Evolutionary conservation across 1,140 invertebrate genomes (phyloP).

Genomic region (Hycleus phaleratus): DNA sequence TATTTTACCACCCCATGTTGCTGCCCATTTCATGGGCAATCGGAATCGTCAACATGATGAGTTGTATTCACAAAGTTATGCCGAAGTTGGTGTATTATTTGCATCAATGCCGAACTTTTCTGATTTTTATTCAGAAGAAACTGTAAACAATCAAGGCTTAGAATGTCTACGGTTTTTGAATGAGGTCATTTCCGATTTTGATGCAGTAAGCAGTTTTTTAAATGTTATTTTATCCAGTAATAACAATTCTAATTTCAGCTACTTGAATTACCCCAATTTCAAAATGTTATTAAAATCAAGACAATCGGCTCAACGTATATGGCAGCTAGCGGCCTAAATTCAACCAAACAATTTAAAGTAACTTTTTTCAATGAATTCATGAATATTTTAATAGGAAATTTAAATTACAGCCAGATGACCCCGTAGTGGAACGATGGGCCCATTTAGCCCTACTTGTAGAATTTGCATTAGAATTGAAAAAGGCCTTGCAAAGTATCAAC

Average conservation of each 20-base stretch:
- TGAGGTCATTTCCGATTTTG: constrained; percentile 97
- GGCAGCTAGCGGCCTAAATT: constrained; percentile 88
- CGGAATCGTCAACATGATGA: constrained; percentile 75
- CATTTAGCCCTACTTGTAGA: constrained; percentile 80
- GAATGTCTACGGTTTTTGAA: constrained; percentile 94
- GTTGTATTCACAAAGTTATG: constrained; percentile 87
- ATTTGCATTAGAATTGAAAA: constrained; percentile 84
- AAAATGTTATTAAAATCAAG: constrained; percentile 94
- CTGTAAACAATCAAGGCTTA: constrained; percentile 91
- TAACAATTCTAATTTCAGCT: constrained; percentile 51
- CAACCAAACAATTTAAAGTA: constrained; percentile 59
- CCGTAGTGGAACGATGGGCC: constrained; percentile 67
- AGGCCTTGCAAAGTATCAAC: constrained; percentile 82
- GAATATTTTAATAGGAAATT: neutral
- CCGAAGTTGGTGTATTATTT: constrained; percentile 86
- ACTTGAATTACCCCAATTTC: constrained; percentile 73
- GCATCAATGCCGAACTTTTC: constrained; percentile 93
- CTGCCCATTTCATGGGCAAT: constrained; percentile 79
- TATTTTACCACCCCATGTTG: constrained; percentile 82
- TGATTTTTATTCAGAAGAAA: constrained; percentile 92
- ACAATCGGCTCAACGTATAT: constrained; percentile 97
- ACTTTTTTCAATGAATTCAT: constrained; percentile 13
- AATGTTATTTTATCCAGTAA: neutral
- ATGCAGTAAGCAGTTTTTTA: constrained; percentile 63
- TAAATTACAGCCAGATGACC: constrained; percentile 53